A percentile compares a stretch with the other conserved stretches of the same genome.
phyloP scores from a whole-genome alignment of 1,140 invertebrate species.

The Cyphomyrmex costatus region DNA sequence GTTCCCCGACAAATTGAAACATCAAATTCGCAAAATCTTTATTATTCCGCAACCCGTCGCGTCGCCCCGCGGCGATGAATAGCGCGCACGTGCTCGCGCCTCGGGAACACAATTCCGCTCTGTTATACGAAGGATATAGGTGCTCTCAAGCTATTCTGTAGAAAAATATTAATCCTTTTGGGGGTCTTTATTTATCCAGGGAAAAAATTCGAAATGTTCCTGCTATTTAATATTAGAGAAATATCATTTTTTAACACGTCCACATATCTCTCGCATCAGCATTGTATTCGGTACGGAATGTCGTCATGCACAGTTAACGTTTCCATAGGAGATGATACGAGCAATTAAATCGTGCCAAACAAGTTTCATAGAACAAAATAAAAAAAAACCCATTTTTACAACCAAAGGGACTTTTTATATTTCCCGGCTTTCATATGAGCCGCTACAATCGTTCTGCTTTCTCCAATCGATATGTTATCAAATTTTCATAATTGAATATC shows the following conservation, averaged over 20 bases:
- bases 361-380: slow-evolving; percentile 6
- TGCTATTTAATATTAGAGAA: slow-evolving; percentile 37
- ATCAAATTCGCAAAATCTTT: slow-evolving; percentile 61
- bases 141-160: slow-evolving; percentile 23
- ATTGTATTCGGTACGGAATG: background rate
- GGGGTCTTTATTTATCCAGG: slow-evolving; percentile 10
- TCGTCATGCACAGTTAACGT: background rate
- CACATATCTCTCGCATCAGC: background rate
- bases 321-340: background rate
- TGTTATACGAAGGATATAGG: background rate
- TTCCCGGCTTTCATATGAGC: background rate
- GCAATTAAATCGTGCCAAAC: slow-evolving; percentile 12
- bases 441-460: slow-evolving; percentile 11
- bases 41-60: slow-evolving; percentile 35
- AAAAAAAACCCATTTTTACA: background rate
- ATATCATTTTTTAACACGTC: background rate
- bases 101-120: background rate
- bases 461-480: slow-evolving; percentile 53
- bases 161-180: slow-evolving; percentile 38
- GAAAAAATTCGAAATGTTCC: background rate
- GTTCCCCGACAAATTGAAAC: slow-evolving; percentile 58
- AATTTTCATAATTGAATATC: slow-evolving; percentile 60
- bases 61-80: slow-evolving; percentile 27
- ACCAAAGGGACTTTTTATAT: slow-evolving; percentile 2
- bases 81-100: background rate